Conservation (phyloP, 2,797 vertebrate genomes). For the Sorex maritimensis region DNA sequence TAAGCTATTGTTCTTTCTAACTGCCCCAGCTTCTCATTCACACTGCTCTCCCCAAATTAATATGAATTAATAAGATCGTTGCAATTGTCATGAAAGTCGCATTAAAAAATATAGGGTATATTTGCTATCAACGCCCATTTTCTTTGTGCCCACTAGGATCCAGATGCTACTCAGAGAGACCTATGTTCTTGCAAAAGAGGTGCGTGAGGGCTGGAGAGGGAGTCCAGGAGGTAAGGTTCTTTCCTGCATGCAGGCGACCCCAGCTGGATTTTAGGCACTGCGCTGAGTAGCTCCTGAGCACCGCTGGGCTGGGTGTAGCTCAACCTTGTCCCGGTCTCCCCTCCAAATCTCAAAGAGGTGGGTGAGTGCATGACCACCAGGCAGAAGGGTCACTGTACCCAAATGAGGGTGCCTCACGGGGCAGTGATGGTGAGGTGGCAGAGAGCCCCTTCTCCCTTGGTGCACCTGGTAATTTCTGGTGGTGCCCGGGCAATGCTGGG, state of each 20-base stretch:
- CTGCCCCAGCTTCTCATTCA: slow-evolving; percentile 20
- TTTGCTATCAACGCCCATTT: background rate
- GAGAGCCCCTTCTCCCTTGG: background rate
- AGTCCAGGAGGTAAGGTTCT: too few relatives aligned
- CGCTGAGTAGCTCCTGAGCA: too few relatives aligned
- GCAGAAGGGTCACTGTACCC: too few relatives aligned
- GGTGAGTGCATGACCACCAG: too few relatives aligned
- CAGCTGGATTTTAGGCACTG: too few relatives aligned
- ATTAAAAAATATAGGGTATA: background rate
- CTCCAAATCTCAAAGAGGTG: too few relatives aligned
- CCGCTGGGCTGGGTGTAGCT: too few relatives aligned
- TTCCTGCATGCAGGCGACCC: too few relatives aligned
- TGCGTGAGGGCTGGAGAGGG: background rate
- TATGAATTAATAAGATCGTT: background rate
- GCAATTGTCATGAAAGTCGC: background rate
- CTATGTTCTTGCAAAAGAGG: background rate
- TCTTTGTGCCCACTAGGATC: background rate
- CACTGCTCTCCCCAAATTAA: background rate
- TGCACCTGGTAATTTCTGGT: background rate
- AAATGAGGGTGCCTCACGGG: too few relatives aligned
- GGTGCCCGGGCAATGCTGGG: background rate
- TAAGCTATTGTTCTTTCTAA: slow-evolving; percentile 39
- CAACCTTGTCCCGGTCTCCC: too few relatives aligned
- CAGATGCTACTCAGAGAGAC: background rate
- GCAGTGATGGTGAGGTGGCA: background rate